A percentile compares a stretch with the other conserved stretches of the same genome.
phyloP scores from a whole-genome alignment of 2,113 vertebrate species.

The Cercopithecus mona region DNA sequence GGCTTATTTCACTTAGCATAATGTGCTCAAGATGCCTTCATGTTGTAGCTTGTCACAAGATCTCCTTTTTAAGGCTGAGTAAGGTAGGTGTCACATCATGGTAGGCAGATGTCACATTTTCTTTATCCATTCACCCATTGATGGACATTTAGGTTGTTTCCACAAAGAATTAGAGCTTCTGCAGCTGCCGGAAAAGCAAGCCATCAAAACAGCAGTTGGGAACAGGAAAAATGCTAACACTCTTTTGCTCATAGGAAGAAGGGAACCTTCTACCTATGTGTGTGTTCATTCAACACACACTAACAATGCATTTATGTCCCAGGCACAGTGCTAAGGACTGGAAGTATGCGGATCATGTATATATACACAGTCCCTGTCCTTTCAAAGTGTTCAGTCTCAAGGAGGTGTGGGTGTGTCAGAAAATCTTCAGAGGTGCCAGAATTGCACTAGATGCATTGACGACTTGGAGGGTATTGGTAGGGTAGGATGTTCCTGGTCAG shows the following conservation, averaged over 20 bases:
- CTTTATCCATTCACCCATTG: background rate
- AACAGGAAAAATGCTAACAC: background rate
- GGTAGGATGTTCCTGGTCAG: background rate
- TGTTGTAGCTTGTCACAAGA: background rate
- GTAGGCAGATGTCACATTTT: background rate
- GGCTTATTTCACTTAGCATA: background rate
- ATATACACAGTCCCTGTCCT: background rate
- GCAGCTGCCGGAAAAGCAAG: background rate
- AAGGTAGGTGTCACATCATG: background rate
- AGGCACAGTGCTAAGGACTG: too few relatives aligned
- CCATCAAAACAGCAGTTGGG: background rate
- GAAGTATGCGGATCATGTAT: background rate
- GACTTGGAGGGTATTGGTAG: background rate
- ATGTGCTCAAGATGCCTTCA: background rate
- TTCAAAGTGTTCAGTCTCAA: too few relatives aligned
- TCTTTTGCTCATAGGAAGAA: background rate
- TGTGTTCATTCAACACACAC: background rate
- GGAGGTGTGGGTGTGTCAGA: fast-evolving
- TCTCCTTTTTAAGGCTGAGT: background rate
- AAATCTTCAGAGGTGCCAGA: background rate
- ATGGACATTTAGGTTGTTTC: background rate
- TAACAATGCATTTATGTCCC: background rate
- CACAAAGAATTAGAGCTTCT: background rate
- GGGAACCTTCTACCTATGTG: too few relatives aligned
- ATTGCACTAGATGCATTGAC: background rate